Conservation (phyloP, 2,888 invertebrate species). For the Andrena trimmerana region DNA sequence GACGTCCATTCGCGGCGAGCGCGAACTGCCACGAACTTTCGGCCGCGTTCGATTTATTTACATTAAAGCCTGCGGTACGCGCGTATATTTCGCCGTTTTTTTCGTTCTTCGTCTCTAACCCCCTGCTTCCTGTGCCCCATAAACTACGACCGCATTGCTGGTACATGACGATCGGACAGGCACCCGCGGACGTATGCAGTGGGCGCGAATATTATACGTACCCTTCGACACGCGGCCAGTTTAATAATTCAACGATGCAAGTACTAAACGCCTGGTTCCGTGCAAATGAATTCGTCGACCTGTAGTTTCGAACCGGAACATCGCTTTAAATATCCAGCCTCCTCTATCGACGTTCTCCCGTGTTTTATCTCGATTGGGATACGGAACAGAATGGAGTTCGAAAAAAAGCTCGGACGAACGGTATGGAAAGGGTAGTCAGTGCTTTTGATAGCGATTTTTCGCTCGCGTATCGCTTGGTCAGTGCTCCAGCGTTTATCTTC, state of each 20-base stretch:
- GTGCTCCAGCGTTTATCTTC: background rate
- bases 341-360: background rate
- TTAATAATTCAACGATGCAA: conserved; percentile 55
- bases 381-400: conserved; percentile 38
- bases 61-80: conserved; percentile 35
- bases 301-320: conserved; percentile 26
- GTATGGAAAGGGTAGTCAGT: background rate
- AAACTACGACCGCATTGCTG: conserved; percentile 6
- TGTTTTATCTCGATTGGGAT: conserved; percentile 40
- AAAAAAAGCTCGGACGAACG: conserved; percentile 26
- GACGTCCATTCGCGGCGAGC: conserved; percentile 43
- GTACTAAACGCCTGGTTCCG: conserved; percentile 41
- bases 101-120: background rate
- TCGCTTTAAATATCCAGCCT: conserved; percentile 40
- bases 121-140: background rate
- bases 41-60: conserved; percentile 55
- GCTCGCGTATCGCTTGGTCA: background rate
- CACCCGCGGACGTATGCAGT: background rate
- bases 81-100: conserved; percentile 42
- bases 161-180: background rate
- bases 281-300: conserved; percentile 37
- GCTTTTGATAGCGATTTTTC: conserved; percentile 52
- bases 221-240: conserved; percentile 3
- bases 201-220: conserved; percentile 36
- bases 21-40: conserved; percentile 41